These are phyloP conservation scores for Drosophila melanogaster DNA, from an alignment of 1,140 invertebrate species.

Conservation along the genomic window Release_6_plus_ISO1_MT NT_033777.3:10184501-10185000, in stretches of 20 bases:
- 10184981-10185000: constrained; percentile 18
- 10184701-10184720: constrained; percentile 64
- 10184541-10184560: constrained; percentile 38
- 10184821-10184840: constrained; percentile 55
- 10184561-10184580: constrained; percentile 54
- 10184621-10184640: constrained; percentile 22
- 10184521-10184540: constrained; percentile 36
- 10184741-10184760: constrained; percentile 77
- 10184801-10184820: constrained; percentile 13
- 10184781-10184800: constrained; percentile 31
- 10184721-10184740: constrained; percentile 68
- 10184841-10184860: constrained; percentile 41
- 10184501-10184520: constrained; percentile 15
- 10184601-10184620: constrained; percentile 13
- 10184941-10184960: constrained; percentile 61
- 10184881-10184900: constrained; percentile 38
- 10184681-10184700: constrained; percentile 41
- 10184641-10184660: constrained; percentile 44
- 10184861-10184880: constrained; percentile 49
- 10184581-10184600: constrained; percentile 8
- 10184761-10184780: constrained; percentile 32
- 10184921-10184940: constrained; percentile 12
- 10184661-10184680: constrained; percentile 29
- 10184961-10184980: constrained; percentile 14
- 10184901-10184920: constrained; percentile 72